Conservation (phyloP, 1,140 invertebrate species). For the Drosophila ogumai region DNA sequence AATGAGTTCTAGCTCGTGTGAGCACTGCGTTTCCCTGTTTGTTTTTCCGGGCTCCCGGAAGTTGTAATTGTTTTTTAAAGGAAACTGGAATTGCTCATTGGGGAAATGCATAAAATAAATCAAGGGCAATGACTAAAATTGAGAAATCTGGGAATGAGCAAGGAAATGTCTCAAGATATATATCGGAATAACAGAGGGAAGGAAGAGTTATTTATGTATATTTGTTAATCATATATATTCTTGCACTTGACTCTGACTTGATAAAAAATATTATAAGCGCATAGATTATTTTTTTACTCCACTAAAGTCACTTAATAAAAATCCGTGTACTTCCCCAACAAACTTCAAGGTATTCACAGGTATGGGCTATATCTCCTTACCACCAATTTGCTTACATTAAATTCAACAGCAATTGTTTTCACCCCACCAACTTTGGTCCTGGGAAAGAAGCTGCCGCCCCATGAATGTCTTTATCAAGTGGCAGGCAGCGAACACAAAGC, state of each 20-base stretch:
- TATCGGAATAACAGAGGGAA: neutral
- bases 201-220: neutral
- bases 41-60: conserved; percentile 46
- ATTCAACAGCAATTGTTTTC: conserved; percentile 35
- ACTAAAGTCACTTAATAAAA: conserved; percentile 2
- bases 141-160: conserved; percentile 1
- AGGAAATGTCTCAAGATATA: conserved; percentile 2
- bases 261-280: neutral
- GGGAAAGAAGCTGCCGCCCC: conserved; percentile 2
- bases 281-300: neutral
- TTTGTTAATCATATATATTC: too few species aligned
- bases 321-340: neutral
- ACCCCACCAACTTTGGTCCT: neutral
- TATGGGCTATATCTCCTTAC: conserved; percentile 1
- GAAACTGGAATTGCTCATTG: conserved; percentile 76
- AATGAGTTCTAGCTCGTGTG: conserved; percentile 26
- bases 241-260: neutral
- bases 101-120: conserved; percentile 79
- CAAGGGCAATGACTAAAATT: conserved; percentile 37
- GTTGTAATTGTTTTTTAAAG: conserved; percentile 82
- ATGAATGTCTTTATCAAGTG: conserved; percentile 76
- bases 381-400: conserved; percentile 39
- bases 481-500: conserved; percentile 70
- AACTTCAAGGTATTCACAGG: neutral
- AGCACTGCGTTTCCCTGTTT: conserved; percentile 8